Evolutionary conservation across 2,797 vertebrate genomes (phyloP), one percentile per base, ranked within the genome.

Genomic region (Emys orbicularis): DNA sequence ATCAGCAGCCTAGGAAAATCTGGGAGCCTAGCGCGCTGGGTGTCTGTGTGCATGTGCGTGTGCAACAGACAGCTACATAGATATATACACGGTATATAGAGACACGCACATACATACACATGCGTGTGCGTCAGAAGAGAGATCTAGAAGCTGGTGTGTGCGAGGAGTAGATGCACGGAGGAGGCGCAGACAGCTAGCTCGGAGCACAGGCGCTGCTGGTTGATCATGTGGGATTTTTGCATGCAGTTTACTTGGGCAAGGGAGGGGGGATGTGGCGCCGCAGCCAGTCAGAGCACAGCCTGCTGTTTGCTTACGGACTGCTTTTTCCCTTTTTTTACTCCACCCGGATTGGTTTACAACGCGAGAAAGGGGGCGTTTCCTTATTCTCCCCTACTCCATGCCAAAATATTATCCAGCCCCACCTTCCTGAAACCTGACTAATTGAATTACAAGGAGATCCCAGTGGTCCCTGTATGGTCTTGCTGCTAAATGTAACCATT

Each of bases 361-460:
- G 93, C 95, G 94, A 98, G 97, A 97, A 98, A 86, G 98, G 98
- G 98, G 99, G 99, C 96, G 99, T 98, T 92, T 79, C 95, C 97
- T 93, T 68, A 29, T 57, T 77, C 92, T 90, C 96, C 95, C 88
- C 93, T 92, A 97, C 94, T 88, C 76, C 84, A 13, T 12, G 90
- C 94, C 97, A 97, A 97, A 97, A 95, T 96, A 74, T 52, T 4
- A 95, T 85, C 94, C 94, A 97, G 96, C 98, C 98, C 98, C 97
- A 98, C 99, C 98, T 98, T 98, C 97, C 97, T 96, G 88, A 96
- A 98, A 99, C 98, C 97, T 98, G 97, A 98, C 98, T 99, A 99
- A 99, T 99, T 99, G 98, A 99, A 99, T 99, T 99, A 99, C 97
- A 93, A 95, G 98, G 95, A 96, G 96, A 96, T 97, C 93, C 94